These are phyloP conservation scores for Syrphus vitripennis DNA, from an alignment of 2,888 invertebrate species.

Conservation along the genomic window DNA sequence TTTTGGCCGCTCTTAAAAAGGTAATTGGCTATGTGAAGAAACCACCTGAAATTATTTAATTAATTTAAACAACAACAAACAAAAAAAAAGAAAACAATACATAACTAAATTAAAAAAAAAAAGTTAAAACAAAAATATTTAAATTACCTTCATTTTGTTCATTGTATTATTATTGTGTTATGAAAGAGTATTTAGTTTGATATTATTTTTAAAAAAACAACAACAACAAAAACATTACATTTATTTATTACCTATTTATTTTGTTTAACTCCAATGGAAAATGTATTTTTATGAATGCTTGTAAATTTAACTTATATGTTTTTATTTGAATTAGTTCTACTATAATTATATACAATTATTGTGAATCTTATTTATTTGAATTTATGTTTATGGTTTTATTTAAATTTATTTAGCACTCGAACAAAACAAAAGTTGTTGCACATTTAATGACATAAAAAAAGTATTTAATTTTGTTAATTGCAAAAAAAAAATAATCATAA, in stretches of 20 bases:
- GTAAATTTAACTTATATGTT: conserved; percentile 31
- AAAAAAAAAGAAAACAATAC: not conserved
- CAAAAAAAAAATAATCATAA: conserved; percentile 67
- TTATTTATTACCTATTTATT: conserved; percentile 27
- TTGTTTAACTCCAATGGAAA: conserved; percentile 41
- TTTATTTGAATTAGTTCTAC: conserved; percentile 12
- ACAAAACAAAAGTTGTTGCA: conserved; percentile 44
- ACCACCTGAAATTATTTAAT: conserved; percentile 73
- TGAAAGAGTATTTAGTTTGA: conserved; percentile 52
- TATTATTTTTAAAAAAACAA: conserved; percentile 8
- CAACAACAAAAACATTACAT: not conserved
- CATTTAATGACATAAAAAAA: conserved; percentile 21
- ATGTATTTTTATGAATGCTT: conserved; percentile 18
- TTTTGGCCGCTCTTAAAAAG: conserved; percentile 91
- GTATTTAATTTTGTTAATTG: conserved; percentile 15
- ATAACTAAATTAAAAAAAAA: not conserved
- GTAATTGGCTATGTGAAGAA: conserved; percentile 83
- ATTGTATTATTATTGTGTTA: conserved; percentile 20
- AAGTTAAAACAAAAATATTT: conserved; percentile 11
- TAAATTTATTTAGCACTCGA: conserved; percentile 27
- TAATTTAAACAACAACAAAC: too few species aligned
- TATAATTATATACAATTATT: conserved; percentile 39
- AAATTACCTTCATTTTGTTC: conserved; percentile 30
- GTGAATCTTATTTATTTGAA: conserved; percentile 17
- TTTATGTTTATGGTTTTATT: conserved; percentile 32